Percentiles rank a stretch among this genome's conserved stretches.
Conservation (phyloP, 2,113 vertebrate species). For the Lamprologus tigripictilis region DNA sequence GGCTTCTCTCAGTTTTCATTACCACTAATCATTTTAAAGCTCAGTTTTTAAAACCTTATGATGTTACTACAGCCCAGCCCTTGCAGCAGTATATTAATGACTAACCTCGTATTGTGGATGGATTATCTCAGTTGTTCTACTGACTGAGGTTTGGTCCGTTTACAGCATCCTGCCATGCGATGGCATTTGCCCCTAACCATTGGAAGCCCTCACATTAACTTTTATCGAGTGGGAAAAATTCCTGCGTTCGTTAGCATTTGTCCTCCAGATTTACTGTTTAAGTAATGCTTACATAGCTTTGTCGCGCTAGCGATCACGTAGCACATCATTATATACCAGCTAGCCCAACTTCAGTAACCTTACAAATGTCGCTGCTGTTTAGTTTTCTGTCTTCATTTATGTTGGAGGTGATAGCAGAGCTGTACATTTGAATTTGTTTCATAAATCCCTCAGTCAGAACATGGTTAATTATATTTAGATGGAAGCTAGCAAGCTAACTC, state of each 20-base stretch:
- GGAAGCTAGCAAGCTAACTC: background rate
- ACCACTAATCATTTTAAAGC: background rate
- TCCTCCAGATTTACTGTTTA: background rate
- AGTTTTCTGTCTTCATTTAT: background rate
- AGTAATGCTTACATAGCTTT: background rate
- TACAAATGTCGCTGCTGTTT: background rate
- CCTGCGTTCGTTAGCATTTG: fast-evolving
- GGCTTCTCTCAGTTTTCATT: fast-evolving
- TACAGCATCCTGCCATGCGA: background rate
- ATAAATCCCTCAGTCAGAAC: background rate
- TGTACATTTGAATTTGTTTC: background rate
- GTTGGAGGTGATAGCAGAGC: background rate
- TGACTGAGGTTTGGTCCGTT: fast-evolving
- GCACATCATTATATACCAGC: background rate
- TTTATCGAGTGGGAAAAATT: fast-evolving
- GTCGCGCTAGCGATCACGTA: fast-evolving
- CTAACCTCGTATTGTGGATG: background rate
- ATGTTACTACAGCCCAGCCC: fast-evolving
- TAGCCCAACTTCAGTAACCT: background rate
- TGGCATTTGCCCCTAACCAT: background rate
- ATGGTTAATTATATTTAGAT: background rate
- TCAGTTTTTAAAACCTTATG: background rate
- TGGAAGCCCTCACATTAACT: background rate
- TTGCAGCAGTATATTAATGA: background rate
- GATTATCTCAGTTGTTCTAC: background rate